Percentiles rank a stretch among this genome's conserved stretches.
phyloP scores from a whole-genome alignment of 2,113 vertebrate species.

The Cynoglossus semilaevis region DNA sequence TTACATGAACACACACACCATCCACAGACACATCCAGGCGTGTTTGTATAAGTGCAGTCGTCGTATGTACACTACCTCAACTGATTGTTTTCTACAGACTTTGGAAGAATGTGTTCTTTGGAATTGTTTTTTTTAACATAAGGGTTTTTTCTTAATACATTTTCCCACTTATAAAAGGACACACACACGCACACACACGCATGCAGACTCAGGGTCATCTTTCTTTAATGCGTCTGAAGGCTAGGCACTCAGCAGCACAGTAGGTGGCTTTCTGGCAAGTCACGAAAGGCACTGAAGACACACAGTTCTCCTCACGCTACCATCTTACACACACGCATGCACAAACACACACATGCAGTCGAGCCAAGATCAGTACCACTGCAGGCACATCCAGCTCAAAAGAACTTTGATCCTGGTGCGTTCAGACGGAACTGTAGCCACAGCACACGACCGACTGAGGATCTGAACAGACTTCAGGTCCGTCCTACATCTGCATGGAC shows the following conservation, averaged over 20 bases:
- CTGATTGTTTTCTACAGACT: no score
- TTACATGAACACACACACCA: slow-evolving; percentile 20
- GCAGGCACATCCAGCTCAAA: no score
- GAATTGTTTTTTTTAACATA: no score
- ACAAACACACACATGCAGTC: slow-evolving; percentile 30
- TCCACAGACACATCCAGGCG: slow-evolving; percentile 7
- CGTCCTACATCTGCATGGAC: no score
- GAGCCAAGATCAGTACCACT: slow-evolving; percentile 2
- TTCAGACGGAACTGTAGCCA: no score
- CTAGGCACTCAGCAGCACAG: slow-evolving; percentile 72
- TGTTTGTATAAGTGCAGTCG: slow-evolving; percentile 26
- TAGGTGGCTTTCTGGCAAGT: slow-evolving; percentile 74
- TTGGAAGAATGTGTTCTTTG: no score
- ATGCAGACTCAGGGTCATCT: slow-evolving; percentile 64
- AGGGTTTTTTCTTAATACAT: no score
- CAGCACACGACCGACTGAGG: no score
- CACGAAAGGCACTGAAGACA: slow-evolving; percentile 75
- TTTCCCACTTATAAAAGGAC: no score
- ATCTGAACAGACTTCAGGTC: no score
- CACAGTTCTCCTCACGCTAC: slow-evolving; percentile 67
- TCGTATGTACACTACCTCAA: background rate
- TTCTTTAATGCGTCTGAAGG: slow-evolving; percentile 79
- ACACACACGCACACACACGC: slow-evolving; percentile 24
- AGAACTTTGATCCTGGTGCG: no score
- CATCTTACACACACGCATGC: slow-evolving; percentile 37